A percentile compares a stretch with the other conserved stretches of the same genome.
Evolutionary conservation across 2,888 invertebrate genomes (phyloP).

Genomic region (Hybos culiciformis): DNA sequence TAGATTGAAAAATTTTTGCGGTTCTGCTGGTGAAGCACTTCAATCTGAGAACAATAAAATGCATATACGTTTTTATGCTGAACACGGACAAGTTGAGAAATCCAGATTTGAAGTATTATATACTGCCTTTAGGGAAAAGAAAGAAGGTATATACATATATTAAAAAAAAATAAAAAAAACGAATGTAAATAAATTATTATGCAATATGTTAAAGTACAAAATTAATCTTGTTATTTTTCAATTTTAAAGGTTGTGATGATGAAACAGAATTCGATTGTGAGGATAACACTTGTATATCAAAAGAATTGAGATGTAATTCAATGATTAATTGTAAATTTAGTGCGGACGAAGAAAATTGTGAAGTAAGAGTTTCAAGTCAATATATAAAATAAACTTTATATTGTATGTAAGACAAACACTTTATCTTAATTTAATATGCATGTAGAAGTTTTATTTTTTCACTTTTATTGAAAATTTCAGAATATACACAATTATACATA

Average conservation of each 20-base stretch:
- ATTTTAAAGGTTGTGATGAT: conserved; percentile 37
- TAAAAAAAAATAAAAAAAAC: too few species aligned
- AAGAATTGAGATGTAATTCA: conserved; percentile 53
- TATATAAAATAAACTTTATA: too few species aligned
- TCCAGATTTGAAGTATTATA: conserved; percentile 57
- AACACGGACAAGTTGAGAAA: conserved; percentile 41
- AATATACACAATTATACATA: too few species aligned
- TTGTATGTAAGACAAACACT: too few species aligned
- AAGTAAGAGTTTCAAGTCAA: conserved; percentile 35
- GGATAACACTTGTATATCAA: conserved; percentile 72
- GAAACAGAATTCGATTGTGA: conserved; percentile 67
- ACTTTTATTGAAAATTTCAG: too few species aligned
- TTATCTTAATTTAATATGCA: too few species aligned
- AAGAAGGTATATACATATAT: too few species aligned
- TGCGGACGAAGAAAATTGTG: conserved; percentile 55
- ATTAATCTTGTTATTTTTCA: not conserved
- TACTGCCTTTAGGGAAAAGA: conserved; percentile 59
- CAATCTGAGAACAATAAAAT: conserved; percentile 52
- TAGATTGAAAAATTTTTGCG: conserved; percentile 63
- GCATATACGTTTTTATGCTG: conserved; percentile 60
- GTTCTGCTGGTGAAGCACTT: conserved; percentile 69
- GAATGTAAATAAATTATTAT: not conserved
- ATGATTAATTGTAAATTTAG: conserved; percentile 68
- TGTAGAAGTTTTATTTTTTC: too few species aligned
- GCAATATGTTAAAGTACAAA: not conserved